These are phyloP conservation scores for Aphidius colemani DNA, from an alignment of 2,888 invertebrate species.

Conservation along the genomic window DNA sequence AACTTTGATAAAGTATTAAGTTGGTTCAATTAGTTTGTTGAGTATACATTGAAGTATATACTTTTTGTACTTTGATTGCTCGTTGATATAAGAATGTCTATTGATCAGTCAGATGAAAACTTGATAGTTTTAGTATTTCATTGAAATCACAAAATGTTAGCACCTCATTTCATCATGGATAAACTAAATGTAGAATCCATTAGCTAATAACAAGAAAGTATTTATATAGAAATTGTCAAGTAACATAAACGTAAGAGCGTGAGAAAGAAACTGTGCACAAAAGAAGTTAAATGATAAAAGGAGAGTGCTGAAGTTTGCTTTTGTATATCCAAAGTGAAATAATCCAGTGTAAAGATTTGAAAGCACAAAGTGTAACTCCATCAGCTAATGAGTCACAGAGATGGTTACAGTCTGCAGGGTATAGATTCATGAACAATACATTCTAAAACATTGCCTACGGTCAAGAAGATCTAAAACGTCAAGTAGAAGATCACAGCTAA, in stretches of 20 bases:
- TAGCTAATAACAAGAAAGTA: constrained; percentile 47
- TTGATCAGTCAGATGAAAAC: constrained; percentile 1
- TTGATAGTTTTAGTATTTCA: constrained; percentile 38
- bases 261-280: background rate
- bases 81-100: background rate
- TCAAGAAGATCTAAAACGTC: constrained; percentile 26
- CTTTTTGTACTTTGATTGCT: background rate
- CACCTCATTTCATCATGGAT: constrained; percentile 37
- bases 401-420: constrained; percentile 18
- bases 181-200: constrained; percentile 47
- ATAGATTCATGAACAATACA: constrained; percentile 12
- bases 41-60: background rate
- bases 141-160: constrained; percentile 34
- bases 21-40: background rate
- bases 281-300: background rate
- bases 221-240: background rate
- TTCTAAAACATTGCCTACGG: constrained; percentile 16
- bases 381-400: constrained; percentile 50
- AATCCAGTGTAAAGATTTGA: constrained; percentile 30
- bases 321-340: constrained; percentile 30
- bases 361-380: constrained; percentile 35
- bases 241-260: background rate
- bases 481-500: constrained; percentile 23
- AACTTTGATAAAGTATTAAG: constrained; percentile 1
- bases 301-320: constrained; percentile 5